Conservation (phyloP, 2,888 invertebrate genomes). For the Dynastes hyllus region DNA sequence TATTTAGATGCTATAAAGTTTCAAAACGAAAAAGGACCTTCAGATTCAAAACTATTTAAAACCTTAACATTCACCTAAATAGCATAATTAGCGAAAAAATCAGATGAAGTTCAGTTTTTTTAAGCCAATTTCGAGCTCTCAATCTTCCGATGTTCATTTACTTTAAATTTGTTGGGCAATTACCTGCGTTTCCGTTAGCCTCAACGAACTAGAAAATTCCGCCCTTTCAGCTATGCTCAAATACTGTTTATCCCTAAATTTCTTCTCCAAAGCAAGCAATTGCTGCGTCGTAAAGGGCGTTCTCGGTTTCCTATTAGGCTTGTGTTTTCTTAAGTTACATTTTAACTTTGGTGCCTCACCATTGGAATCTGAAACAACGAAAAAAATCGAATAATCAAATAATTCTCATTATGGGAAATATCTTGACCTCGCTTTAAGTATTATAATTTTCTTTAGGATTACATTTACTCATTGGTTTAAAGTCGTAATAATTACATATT, state of each 20-base stretch:
- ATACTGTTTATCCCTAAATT: slow-evolving; percentile 95
- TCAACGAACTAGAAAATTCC: slow-evolving; percentile 92
- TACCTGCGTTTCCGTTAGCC: slow-evolving; percentile 92
- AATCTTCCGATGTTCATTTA: too few relatives aligned
- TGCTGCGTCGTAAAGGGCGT: slow-evolving; percentile 97
- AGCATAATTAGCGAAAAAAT: too few relatives aligned
- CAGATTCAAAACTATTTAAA: too few relatives aligned
- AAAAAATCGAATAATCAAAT: background rate
- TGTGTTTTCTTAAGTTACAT: slow-evolving; percentile 93
- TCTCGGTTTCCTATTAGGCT: slow-evolving; percentile 94
- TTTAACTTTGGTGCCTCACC: slow-evolving; percentile 90
- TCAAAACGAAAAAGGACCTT: too few relatives aligned
- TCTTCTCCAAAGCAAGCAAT: slow-evolving; percentile 91
- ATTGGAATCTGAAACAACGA: slow-evolving; percentile 76
- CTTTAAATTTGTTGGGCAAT: background rate
- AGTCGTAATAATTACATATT: background rate
- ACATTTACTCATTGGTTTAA: background rate
- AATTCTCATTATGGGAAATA: too few relatives aligned
- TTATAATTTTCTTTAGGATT: background rate
- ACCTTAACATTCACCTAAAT: too few relatives aligned
- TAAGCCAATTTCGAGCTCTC: too few relatives aligned
- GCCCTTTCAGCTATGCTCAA: slow-evolving; percentile 95
- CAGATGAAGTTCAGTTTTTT: too few relatives aligned
- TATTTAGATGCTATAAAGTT: too few relatives aligned
- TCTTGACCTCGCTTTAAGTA: too few relatives aligned